Percentiles rank a stretch among this genome's conserved stretches.
Evolutionary conservation across 2,888 invertebrate species (phyloP).

Genomic region (Volucella zonaria): DNA sequence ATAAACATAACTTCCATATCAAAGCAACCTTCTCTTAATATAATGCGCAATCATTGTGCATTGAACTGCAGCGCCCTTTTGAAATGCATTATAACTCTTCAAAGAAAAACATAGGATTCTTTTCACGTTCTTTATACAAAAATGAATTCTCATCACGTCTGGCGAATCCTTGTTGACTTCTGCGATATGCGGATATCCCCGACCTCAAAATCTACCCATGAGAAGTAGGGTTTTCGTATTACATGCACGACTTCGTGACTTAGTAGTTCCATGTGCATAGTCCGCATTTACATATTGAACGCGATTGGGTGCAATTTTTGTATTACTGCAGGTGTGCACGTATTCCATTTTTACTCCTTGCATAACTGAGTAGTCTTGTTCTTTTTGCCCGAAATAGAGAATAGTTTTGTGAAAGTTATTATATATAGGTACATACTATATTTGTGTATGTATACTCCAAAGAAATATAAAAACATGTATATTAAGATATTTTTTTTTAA

Average conservation of each 20-base stretch:
- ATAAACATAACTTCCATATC: too few relatives aligned
- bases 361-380: constrained; percentile 45
- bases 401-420: too few relatives aligned
- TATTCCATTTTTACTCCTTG: constrained; percentile 43
- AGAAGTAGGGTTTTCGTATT: constrained; percentile 48
- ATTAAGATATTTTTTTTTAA: too few relatives aligned
- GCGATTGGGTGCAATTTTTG: constrained; percentile 69
- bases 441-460: too few relatives aligned
- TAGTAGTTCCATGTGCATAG: constrained; percentile 65
- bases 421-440: too few relatives aligned
- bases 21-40: neutral
- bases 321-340: constrained; percentile 68
- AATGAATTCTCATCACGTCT: constrained; percentile 70
- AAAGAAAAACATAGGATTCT: constrained; percentile 47
- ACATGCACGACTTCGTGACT: constrained; percentile 70
- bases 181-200: constrained; percentile 66
- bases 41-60: constrained; percentile 41
- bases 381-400: constrained; percentile 1
- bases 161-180: constrained; percentile 68
- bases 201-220: constrained; percentile 49
- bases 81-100: constrained; percentile 52
- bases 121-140: constrained; percentile 59
- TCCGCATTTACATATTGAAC: constrained; percentile 67
- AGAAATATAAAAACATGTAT: too few relatives aligned
- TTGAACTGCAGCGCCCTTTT: constrained; percentile 24